Evolutionary conservation across 2,888 invertebrate species (phyloP), one percentile per base, ranked within the genome.

Genomic region (Diadegma fenestrale): DNA sequence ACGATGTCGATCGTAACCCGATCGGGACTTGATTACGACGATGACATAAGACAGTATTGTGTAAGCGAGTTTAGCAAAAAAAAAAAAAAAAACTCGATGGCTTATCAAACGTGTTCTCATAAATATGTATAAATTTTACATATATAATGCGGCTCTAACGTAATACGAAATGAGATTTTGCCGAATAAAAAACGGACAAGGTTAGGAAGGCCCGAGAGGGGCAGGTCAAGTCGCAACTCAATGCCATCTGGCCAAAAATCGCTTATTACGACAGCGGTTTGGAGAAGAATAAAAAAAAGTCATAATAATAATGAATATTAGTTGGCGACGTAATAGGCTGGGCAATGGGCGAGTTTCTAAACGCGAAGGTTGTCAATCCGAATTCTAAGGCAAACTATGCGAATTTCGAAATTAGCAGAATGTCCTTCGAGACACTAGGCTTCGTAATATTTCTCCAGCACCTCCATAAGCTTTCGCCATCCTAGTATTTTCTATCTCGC

Each of bases 161-260:
- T 81, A 58, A 58, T 85, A 68, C 80, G 85, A 85, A 82, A 80
- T 72, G 72, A 72, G 30, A 76, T 82, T 85, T 64, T 63, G 30
- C 26, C 48, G 71, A 75, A 80, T 26, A 58, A 61, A 64, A 80
- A 69, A 78, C 45, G 80, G 76, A 51, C 80, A 76, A 76, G 78
- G 81, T 82, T 76, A 61, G 71, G 30, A 0, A 61, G 80, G 51
- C 66, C 66, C 64, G 75, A 81, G 82, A 81, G 84, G 85, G 75
- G 82, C 85, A 85, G 85, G 82, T 85, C 85, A 80, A 82, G 85
- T 85, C 82, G 68, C 58, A 14, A n/a, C 80, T 85, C 85, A 85
- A 85, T 85, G 82, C 76, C 82, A 78, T 77, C 72, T 81, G 63
- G 51, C 58, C 61, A 64, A 82, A 72, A 80, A 80, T 82, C 48